These are phyloP conservation scores for Silurus lanzhouensis DNA, from an alignment of 2,797 vertebrate species.

Conservation along the genomic window DNA sequence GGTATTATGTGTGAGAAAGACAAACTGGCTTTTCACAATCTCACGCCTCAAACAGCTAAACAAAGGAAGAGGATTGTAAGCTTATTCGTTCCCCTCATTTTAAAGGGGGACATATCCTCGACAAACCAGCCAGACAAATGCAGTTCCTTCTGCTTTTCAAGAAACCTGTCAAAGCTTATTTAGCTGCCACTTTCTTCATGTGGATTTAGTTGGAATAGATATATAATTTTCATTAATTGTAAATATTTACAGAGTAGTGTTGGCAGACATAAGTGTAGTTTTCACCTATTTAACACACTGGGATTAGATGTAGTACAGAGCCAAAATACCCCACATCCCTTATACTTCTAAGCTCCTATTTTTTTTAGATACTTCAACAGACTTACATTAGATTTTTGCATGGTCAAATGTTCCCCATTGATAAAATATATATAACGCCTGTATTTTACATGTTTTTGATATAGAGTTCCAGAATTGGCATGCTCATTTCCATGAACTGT, in stretches of 20 bases:
- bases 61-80: conserved; percentile 40
- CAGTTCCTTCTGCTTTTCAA: conserved; percentile 32
- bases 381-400: not conserved
- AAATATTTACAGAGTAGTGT: conserved; percentile 55
- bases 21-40: conserved; percentile 50
- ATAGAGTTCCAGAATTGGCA: not conserved
- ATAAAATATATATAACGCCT: not conserved
- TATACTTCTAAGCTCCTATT: conserved; percentile 39
- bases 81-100: conserved; percentile 40
- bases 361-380: conserved; percentile 8
- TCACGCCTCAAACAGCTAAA: conserved; percentile 46
- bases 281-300: conserved; percentile 52
- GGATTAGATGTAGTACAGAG: conserved; percentile 35
- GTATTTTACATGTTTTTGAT: not conserved
- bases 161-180: conserved; percentile 32
- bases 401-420: not conserved
- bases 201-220: conserved; percentile 30
- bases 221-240: conserved; percentile 47
- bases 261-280: conserved; percentile 52
- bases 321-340: conserved; percentile 46
- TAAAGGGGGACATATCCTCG: conserved; percentile 36
- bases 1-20: conserved; percentile 48
- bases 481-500: not conserved
- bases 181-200: conserved; percentile 23
- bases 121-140: conserved; percentile 37